These are phyloP conservation scores for Clistopyga incitator DNA, from an alignment of 2,888 invertebrate genomes.

Conservation along the genomic window DNA sequence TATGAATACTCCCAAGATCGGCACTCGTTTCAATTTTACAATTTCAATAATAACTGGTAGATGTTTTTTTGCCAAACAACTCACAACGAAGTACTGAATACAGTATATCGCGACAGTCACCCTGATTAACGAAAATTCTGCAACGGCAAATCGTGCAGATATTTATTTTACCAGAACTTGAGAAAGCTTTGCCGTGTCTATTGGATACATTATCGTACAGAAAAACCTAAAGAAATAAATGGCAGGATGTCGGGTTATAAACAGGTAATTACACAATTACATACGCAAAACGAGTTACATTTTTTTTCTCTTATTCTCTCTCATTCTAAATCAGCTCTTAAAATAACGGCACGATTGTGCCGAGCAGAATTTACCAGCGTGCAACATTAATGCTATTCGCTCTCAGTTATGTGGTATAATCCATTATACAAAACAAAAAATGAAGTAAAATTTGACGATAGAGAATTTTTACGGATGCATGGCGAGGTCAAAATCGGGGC, in stretches of 20 bases:
- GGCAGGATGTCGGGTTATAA: constrained; percentile 12
- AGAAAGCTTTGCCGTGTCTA: not conserved
- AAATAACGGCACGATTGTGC: constrained; percentile 48
- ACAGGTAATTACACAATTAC: not conserved
- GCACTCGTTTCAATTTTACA: constrained; percentile 75
- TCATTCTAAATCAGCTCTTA: constrained; percentile 10
- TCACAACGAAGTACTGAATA: constrained; percentile 42
- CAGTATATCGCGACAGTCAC: constrained; percentile 33
- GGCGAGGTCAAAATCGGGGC: constrained; percentile 25
- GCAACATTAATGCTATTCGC: constrained; percentile 49
- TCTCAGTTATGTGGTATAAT: constrained; percentile 46
- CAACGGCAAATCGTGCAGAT: constrained; percentile 49
- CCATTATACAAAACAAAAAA: constrained; percentile 46
- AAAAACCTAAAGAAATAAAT: not conserved
- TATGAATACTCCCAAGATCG: constrained; percentile 74
- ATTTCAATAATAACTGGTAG: constrained; percentile 62
- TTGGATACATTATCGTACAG: constrained; percentile 3
- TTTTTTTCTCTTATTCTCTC: constrained; percentile 4
- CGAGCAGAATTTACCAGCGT: constrained; percentile 39
- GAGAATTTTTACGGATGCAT: constrained; percentile 22
- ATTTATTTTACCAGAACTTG: constrained; percentile 27
- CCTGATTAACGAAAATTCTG: constrained; percentile 23
- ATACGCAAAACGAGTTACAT: not conserved
- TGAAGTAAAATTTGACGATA: constrained; percentile 42
- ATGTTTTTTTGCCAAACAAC: constrained; percentile 69